Percentiles rank a stretch among this genome's conserved stretches.
phyloP scores from a whole-genome alignment of 2,113 vertebrate species.

The Pteruthius melanotis region DNA sequence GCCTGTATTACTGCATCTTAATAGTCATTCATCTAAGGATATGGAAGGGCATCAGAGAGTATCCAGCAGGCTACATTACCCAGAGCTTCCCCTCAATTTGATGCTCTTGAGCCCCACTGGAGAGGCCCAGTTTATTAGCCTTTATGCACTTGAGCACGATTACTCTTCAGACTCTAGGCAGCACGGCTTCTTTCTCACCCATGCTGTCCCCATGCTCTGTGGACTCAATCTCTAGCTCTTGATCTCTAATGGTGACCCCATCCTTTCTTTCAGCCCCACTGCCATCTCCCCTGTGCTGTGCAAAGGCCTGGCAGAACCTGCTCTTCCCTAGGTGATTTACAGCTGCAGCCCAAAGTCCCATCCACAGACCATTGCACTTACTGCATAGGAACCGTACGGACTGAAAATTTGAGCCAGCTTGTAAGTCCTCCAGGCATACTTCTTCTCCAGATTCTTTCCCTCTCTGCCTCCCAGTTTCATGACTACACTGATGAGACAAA shows the following conservation, averaged over 20 bases:
- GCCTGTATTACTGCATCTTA: neutral
- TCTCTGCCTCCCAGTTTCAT: neutral
- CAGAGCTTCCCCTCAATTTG: neutral
- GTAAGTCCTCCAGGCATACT: neutral
- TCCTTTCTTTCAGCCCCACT: neutral
- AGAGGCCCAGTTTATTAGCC: neutral
- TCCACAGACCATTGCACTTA: neutral
- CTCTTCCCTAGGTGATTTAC: neutral
- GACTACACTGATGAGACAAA: neutral
- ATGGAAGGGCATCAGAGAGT: too few species aligned
- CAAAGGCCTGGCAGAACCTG: neutral
- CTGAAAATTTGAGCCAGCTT: neutral
- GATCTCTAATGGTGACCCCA: accelerated
- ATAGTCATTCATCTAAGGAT: neutral
- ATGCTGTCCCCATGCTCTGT: neutral
- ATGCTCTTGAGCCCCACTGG: neutral
- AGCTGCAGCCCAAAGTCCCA: neutral
- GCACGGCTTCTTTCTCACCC: neutral
- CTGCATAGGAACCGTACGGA: neutral
- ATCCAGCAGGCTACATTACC: neutral
- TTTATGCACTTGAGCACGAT: neutral
- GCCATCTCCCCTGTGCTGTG: neutral
- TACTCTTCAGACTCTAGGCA: neutral
- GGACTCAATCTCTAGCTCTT: neutral
- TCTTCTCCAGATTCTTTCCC: neutral